Percentiles rank a stretch among this genome's conserved stretches.
Conservation (phyloP, 2,113 vertebrate genomes). For the Anseranas semipalmata region DNA sequence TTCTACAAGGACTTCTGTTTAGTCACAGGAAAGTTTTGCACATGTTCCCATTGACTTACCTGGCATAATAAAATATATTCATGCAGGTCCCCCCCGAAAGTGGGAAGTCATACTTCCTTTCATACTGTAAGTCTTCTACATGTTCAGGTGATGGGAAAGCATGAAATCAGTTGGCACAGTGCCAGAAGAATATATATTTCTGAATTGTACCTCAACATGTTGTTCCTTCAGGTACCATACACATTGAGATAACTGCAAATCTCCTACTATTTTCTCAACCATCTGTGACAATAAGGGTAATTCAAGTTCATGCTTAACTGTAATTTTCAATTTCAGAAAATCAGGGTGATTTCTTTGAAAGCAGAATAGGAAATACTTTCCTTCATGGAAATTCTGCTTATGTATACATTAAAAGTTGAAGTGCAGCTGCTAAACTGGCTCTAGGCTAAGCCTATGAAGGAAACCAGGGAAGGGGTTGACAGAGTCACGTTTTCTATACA, state of each 20-base stretch:
- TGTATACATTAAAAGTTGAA: background rate
- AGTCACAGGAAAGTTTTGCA: background rate
- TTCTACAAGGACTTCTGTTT: background rate
- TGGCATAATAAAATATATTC: background rate
- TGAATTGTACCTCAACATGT: background rate
- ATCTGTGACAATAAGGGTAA: background rate
- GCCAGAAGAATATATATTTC: background rate
- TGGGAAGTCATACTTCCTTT: background rate
- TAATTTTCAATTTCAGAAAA: slow-evolving; percentile 10
- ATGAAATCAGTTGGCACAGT: background rate
- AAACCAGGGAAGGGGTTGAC: background rate
- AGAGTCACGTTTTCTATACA: background rate
- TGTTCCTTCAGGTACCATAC: background rate
- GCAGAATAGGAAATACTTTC: background rate
- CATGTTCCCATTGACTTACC: background rate
- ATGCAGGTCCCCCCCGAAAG: no score
- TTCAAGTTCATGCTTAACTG: background rate
- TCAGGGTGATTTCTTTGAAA: background rate
- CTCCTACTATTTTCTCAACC: background rate
- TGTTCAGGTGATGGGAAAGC: background rate
- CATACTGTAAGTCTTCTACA: background rate
- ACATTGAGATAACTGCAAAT: background rate
- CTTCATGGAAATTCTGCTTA: background rate
- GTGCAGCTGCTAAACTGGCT: background rate
- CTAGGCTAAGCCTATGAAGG: background rate